Percentiles rank a stretch among this genome's conserved stretches.
phyloP scores from a whole-genome alignment of 2,888 invertebrate genomes.

The Acleris literana region DNA sequence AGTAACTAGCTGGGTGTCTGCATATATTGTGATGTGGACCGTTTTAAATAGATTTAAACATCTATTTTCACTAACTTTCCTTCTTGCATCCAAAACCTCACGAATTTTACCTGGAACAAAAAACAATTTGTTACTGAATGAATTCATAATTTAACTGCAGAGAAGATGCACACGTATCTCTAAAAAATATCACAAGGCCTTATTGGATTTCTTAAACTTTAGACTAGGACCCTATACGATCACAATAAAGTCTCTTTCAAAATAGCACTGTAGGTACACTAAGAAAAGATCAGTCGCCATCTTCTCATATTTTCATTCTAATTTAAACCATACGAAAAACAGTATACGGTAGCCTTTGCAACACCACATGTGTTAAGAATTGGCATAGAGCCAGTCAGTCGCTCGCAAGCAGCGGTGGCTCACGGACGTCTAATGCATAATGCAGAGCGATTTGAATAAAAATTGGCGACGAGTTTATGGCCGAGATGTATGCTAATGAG shows the following conservation, averaged over 20 bases:
- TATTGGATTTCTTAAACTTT: not conserved
- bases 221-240: no score
- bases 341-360: not conserved
- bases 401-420: slow-evolving; percentile 17
- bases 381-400: slow-evolving; percentile 41
- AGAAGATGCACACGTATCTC: not conserved
- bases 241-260: no score
- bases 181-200: not conserved
- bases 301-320: no score
- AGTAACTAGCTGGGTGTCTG: no score
- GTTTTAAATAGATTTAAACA: no score
- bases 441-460: slow-evolving; percentile 37
- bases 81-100: not conserved
- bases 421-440: slow-evolving; percentile 35
- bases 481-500: slow-evolving; percentile 20
- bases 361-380: slow-evolving; percentile 6
- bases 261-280: no score
- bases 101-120: slow-evolving; percentile 8
- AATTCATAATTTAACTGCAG: not conserved
- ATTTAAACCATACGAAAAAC: no score
- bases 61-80: no score
- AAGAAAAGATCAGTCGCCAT: no score
- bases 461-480: slow-evolving; percentile 21
- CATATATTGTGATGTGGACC: no score
- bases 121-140: not conserved